phyloP scores from a whole-genome alignment of 1,140 invertebrate species.

The Calosoma granatense region DNA sequence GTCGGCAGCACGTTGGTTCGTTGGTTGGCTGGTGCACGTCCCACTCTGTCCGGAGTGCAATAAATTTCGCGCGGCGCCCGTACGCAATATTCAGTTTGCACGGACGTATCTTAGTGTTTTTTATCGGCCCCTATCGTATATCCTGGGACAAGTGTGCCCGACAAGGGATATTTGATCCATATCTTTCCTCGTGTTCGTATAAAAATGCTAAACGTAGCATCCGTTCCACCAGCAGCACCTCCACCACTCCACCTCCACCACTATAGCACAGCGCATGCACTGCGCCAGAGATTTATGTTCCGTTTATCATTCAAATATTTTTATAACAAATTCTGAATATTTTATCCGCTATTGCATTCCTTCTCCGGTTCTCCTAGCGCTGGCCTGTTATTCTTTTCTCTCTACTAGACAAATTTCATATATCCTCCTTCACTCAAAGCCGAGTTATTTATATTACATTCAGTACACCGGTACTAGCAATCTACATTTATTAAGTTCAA shows the following conservation, averaged over 20 bases:
- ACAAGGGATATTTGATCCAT: conserved; percentile 1
- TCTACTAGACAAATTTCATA: too few relatives aligned
- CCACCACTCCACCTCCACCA: too few relatives aligned
- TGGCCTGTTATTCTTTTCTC: too few relatives aligned
- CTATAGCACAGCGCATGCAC: too few relatives aligned
- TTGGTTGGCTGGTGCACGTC: not conserved
- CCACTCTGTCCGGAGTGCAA: not conserved
- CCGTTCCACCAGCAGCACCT: not conserved
- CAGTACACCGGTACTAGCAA: too few relatives aligned
- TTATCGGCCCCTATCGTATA: not conserved
- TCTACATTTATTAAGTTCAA: too few relatives aligned
- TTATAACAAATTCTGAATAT: not conserved
- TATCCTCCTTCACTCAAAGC: too few relatives aligned
- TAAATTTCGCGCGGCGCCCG: not conserved
- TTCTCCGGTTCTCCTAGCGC: too few relatives aligned
- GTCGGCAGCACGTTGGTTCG: not conserved
- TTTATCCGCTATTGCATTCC: not conserved
- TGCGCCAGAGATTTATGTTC: not conserved
- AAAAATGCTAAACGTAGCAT: conserved; percentile 1
- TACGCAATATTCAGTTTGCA: conserved; percentile 5
- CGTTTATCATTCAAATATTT: not conserved
- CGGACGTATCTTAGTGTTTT: conserved; percentile 4
- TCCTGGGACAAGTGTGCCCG: conserved; percentile 2
- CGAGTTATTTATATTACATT: too few relatives aligned
- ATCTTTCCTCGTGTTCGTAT: not conserved